Conservation (phyloP, 2,797 vertebrate genomes). For the Heteromormyrus szaboi region DNA sequence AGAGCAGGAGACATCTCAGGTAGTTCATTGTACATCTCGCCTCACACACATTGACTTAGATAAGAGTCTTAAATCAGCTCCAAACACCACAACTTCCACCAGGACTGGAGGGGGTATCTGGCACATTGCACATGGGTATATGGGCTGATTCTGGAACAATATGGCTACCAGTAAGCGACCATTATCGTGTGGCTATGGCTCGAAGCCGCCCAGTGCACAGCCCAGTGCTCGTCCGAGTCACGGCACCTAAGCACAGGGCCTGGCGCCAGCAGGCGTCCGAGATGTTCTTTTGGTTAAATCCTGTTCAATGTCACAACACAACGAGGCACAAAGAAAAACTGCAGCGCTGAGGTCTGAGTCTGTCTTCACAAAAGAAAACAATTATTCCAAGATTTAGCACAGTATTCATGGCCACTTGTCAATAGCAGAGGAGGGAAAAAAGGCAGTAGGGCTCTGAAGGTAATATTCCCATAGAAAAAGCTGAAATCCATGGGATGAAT, state of each 20-base stretch:
- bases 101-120: not conserved
- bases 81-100: not conserved
- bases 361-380: not conserved
- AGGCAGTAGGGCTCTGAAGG: not conserved
- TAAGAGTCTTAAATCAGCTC: not conserved
- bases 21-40: not conserved
- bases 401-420: not conserved
- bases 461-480: not conserved
- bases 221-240: not conserved
- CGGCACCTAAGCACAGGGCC: too few relatives aligned
- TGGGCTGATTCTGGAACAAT: not conserved
- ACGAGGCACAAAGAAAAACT: not conserved
- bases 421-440: not conserved
- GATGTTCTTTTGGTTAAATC: not conserved
- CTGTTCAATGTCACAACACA: slow-evolving; percentile 1
- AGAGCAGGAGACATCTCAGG: not conserved
- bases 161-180: not conserved
- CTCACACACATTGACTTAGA: not conserved
- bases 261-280: too few relatives aligned
- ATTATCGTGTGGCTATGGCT: not conserved
- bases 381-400: slow-evolving; percentile 1
- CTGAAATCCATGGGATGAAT: not conserved
- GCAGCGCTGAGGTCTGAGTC: too few relatives aligned
- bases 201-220: not conserved
- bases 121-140: not conserved